A percentile compares a stretch with the other conserved stretches of the same genome.
Evolutionary conservation across 2,797 vertebrate genomes (phyloP).

Genomic region (Aerospiza tachiro): DNA sequence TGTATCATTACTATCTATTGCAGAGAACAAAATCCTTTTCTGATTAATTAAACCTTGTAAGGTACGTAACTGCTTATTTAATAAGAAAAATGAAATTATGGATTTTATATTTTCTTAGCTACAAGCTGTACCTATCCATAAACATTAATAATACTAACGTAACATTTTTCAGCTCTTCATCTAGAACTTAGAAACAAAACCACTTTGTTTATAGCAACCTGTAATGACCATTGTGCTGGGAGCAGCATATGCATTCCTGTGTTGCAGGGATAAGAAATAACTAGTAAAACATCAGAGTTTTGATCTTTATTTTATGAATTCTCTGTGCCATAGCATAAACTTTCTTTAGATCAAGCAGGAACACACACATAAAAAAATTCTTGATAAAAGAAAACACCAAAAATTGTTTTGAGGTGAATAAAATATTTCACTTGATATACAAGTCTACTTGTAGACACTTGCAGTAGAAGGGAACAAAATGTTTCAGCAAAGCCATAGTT

Average conservation of each 20-base stretch:
- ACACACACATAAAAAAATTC: rapidly evolving
- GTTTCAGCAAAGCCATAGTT: not conserved
- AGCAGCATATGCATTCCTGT: not conserved
- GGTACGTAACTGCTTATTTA: not conserved
- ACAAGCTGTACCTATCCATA: not conserved
- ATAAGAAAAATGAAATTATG: not conserved
- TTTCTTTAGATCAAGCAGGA: not conserved
- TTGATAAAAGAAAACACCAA: not conserved
- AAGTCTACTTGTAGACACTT: not conserved
- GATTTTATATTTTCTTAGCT: not conserved
- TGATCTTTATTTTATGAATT: not conserved
- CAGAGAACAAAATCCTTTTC: not conserved
- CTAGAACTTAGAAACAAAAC: not conserved
- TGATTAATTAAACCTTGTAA: not conserved
- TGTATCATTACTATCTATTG: not conserved
- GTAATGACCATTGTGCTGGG: not conserved
- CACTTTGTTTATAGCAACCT: not conserved
- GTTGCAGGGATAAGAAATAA: not conserved
- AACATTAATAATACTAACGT: not conserved
- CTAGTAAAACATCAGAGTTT: not conserved
- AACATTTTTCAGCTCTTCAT: not conserved
- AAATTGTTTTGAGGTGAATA: not conserved
- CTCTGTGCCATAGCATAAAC: not conserved
- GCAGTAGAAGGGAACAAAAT: not conserved
- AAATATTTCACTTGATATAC: not conserved